These are phyloP conservation scores for Tinea semifulvella DNA, from an alignment of 2,888 invertebrate genomes.

Conservation along the genomic window DNA sequence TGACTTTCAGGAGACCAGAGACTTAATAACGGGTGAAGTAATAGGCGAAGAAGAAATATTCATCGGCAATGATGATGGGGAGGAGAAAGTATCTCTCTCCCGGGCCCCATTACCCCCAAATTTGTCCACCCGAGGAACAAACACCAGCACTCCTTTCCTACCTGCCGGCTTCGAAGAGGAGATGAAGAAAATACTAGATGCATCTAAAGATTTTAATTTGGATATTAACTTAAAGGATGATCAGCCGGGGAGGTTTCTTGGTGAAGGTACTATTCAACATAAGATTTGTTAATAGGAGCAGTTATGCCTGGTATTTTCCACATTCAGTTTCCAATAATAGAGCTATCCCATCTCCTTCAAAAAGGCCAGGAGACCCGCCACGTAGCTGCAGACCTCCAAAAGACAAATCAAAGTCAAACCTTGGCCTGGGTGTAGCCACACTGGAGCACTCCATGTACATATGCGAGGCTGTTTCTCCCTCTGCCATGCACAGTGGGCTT, in stretches of 20 bases:
- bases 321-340: too few species aligned
- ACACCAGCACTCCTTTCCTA: slow-evolving; percentile 86
- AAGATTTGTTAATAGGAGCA: too few species aligned
- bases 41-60: slow-evolving; percentile 68
- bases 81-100: slow-evolving; percentile 72
- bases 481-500: too few species aligned
- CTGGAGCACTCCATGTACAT: too few species aligned
- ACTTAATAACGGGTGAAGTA: slow-evolving; percentile 80
- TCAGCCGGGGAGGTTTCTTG: slow-evolving; percentile 53
- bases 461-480: too few species aligned
- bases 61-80: slow-evolving; percentile 50
- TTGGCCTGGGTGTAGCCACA: too few species aligned
- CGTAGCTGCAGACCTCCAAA: too few species aligned
- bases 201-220: too few species aligned
- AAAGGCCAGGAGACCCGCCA: too few species aligned
- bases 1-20: slow-evolving; percentile 68
- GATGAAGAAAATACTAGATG: slow-evolving; percentile 47
- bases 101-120: slow-evolving; percentile 78
- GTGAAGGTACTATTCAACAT: slow-evolving; percentile 54
- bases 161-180: slow-evolving; percentile 82
- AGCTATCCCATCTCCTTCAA: too few species aligned
- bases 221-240: slow-evolving; percentile 48
- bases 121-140: slow-evolving; percentile 77
- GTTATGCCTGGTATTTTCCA: too few species aligned
- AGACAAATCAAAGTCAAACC: too few species aligned